These are phyloP conservation scores for Scaptomyza tumidula DNA, from an alignment of 2,888 invertebrate genomes.

Conservation along the genomic window DNA sequence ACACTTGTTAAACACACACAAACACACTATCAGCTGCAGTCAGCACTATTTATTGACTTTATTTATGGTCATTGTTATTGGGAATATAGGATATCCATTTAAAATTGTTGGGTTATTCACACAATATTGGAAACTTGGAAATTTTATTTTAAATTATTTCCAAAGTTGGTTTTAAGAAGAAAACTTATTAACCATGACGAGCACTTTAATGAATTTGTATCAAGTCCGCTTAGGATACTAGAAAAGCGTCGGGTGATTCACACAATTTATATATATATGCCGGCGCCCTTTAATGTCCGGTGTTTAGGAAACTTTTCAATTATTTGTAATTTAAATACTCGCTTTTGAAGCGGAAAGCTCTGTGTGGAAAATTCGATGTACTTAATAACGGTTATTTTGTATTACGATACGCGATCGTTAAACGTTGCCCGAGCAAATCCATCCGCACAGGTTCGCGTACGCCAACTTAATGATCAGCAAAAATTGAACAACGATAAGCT, in stretches of 20 bases:
- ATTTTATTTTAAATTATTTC: not conserved
- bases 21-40: constrained; percentile 16
- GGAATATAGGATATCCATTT: constrained; percentile 29
- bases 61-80: constrained; percentile 3
- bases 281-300: constrained; percentile 1
- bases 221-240: constrained; percentile 46
- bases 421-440: constrained; percentile 15
- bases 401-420: constrained; percentile 17
- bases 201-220: not conserved
- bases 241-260: constrained; percentile 44
- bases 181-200: not conserved
- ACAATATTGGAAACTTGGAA: constrained; percentile 1
- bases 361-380: constrained; percentile 22
- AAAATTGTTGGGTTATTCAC: constrained; percentile 20
- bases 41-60: constrained; percentile 7
- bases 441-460: constrained; percentile 59
- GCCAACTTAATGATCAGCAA: constrained; percentile 62
- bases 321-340: not conserved
- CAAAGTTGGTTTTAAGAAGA: not conserved
- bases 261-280: constrained; percentile 15
- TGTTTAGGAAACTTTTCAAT: not conserved
- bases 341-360: constrained; percentile 10
- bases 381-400: constrained; percentile 53
- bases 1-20: not conserved
- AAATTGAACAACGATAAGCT: constrained; percentile 42